phyloP scores from a whole-genome alignment of 2,113 vertebrate genomes.

The Melierax canorus region DNA sequence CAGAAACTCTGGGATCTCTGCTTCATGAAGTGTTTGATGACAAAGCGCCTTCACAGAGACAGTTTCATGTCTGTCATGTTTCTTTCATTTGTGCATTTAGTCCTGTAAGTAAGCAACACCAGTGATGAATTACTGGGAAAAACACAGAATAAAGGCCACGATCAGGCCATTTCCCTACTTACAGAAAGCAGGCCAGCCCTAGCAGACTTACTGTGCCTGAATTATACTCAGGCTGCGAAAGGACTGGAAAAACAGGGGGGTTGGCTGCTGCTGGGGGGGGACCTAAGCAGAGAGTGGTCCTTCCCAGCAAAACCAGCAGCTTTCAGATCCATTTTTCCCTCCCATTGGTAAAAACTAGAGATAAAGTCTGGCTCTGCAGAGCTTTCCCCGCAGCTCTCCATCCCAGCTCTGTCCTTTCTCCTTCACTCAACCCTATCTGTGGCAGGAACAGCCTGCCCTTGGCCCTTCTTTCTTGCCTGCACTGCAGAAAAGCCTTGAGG shows the following conservation, averaged over 20 bases:
- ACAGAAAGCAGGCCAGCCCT: background rate
- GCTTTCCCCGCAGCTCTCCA: background rate
- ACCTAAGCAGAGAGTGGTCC: background rate
- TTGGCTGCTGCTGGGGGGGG: rapidly evolving
- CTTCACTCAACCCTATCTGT: background rate
- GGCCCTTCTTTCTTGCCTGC: background rate
- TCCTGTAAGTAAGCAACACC: background rate
- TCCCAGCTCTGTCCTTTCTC: background rate
- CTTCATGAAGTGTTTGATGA: background rate
- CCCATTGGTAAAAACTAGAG: background rate
- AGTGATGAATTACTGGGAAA: background rate
- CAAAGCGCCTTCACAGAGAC: background rate
- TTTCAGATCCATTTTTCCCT: background rate
- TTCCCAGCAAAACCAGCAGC: background rate
- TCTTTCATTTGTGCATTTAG: background rate
- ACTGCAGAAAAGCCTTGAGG: background rate
- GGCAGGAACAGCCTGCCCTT: background rate
- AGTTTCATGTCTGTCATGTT: background rate
- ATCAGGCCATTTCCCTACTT: background rate
- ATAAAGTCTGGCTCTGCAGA: background rate
- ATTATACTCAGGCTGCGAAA: background rate
- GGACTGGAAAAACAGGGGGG: background rate
- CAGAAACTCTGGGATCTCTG: background rate
- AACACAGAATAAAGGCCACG: background rate
- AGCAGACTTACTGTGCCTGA: background rate